These are phyloP conservation scores for Australoheros facetus DNA, from an alignment of 2,797 vertebrate genomes.

Conservation along the genomic window DNA sequence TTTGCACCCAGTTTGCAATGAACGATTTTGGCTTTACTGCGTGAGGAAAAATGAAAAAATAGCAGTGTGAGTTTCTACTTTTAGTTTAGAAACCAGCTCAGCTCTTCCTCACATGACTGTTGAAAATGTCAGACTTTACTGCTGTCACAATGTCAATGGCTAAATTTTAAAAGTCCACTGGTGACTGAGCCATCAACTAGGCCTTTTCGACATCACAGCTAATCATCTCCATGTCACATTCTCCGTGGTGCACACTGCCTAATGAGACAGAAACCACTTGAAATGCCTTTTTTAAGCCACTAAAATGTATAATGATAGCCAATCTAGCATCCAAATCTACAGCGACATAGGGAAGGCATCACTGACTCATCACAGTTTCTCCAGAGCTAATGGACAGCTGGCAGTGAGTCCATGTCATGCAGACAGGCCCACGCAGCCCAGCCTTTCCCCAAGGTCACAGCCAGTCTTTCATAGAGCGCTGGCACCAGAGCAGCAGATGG, in stretches of 20 bases:
- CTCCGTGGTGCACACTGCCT: slow-evolving; percentile 1
- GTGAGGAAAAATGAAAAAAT: slow-evolving; percentile 22
- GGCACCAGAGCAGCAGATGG: slow-evolving; percentile 71
- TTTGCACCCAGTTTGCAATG: slow-evolving; percentile 36
- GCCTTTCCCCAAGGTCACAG: slow-evolving; percentile 61
- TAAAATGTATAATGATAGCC: slow-evolving; percentile 32
- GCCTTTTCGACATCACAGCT: slow-evolving; percentile 37
- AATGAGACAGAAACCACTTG: slow-evolving; percentile 49
- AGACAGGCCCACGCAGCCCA: slow-evolving; percentile 31
- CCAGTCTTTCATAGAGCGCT: slow-evolving; percentile 52
- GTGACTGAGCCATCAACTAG: slow-evolving; percentile 25
- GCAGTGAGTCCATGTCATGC: slow-evolving; percentile 62
- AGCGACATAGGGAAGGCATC: slow-evolving; percentile 36
- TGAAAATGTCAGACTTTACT: slow-evolving; percentile 28
- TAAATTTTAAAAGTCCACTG: slow-evolving; percentile 18
- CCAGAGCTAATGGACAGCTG: slow-evolving; percentile 67
- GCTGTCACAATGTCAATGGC: slow-evolving; percentile 31
- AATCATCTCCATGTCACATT: slow-evolving; percentile 41
- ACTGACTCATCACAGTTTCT: slow-evolving; percentile 63
- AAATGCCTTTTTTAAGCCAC: slow-evolving; percentile 36
- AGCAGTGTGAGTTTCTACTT: slow-evolving; percentile 35
- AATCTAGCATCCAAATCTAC: slow-evolving; percentile 36
- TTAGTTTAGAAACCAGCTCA: slow-evolving; percentile 20
- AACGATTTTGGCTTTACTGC: slow-evolving; percentile 29
- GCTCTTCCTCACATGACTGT: slow-evolving; percentile 27